Base-by-base conservation (phyloP, 2,888 invertebrate genomes). In the Eupelmus urozonus region DNA sequence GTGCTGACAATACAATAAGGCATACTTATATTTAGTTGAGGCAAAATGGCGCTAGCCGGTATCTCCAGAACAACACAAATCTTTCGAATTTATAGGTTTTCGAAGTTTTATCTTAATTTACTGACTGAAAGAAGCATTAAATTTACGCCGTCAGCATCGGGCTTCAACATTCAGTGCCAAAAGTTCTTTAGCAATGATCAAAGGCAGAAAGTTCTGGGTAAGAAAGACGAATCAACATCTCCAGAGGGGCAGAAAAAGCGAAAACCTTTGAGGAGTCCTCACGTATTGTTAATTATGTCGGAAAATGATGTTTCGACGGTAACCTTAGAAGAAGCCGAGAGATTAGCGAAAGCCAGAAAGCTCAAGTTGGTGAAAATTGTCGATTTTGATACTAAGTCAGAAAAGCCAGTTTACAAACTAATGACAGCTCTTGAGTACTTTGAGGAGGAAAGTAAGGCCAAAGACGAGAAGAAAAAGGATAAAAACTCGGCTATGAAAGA, bases 361-460 rank as follows among this genome's bases (percentile, higher is more conserved):
- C 90, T 96, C 80, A 94, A 94, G 86, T 90, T 96, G 76, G 91
- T 95, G 0, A 94, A 94, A 90, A 88, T 95, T 29, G 88, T 93
- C 80, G 94, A 95, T 87, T 88, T 92, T 3, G 94, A 95, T 88
- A 89, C 92, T 0, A 95, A 94, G 89, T 93, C 93, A 0, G 92
- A 93, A 42, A 91, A 94, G 57, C 93, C 94, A 13, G 90, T 94
- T 13, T 96, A 94, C 85, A 94, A 93, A 92, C 89, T 96, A 63
- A 92, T 94, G 92, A 92, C 94, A 2, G 49, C 16, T 5, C 16
- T 18, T 0, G 7, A 71, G 86, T 93, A 93, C 87, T 91, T 93
- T 77, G 88, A 92, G 53, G 93, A 93, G 85, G 94, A 94, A 4
- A 20, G 57, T 5, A 82, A 82, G 18, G 57, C 60, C n/a, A 85